Evolutionary conservation across 1,140 invertebrate genomes (phyloP), one percentile per base, ranked within the genome.

Genomic region (Chionoecetes opilio): DNA sequence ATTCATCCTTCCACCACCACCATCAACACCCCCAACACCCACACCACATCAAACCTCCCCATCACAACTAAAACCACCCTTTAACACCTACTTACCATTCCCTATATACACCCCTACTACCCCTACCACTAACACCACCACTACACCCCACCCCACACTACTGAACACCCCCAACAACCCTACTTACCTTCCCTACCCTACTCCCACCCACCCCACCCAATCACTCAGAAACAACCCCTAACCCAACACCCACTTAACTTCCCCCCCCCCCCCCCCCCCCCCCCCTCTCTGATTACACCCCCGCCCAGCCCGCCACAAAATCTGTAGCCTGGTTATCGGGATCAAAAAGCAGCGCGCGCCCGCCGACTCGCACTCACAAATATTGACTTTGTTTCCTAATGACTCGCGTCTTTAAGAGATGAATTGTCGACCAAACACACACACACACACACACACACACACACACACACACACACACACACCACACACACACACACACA

Each of bases 381-480:
- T 95, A 95, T 95, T 95, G 94, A 95, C 90, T 63, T 75, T 75
- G 46, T 14, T 86, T 82, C 46, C 94, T 92, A 95, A 95, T 92
- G 90, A 95, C 90, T 95, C 53, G 90, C 35, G 90, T 92, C 94
- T 95, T 95, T 95, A n/a, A 95, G 94, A 95, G 84, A 29, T 95
- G 94, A 95, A 95, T 95, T 95, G 94, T 92, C 82, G 94, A 34
- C 63, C 94, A 95, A 95, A 95, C 94, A 95, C 82, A 87, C 37
- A 31, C 84, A 37, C 93, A 37, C 29, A 31, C 37, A 75, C 63
- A 75, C 63, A 75, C 63, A 75, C 63, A 75, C 63, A 75, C 63
- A 75, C 63, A 75, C 63, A 75, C 63, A 75, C 63, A 75, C 63
- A 75, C 63, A 75, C 63, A 75, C 63, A 75, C 46, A 53, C 46